Percentiles rank a stretch among this genome's conserved stretches.
Evolutionary conservation across 1,140 invertebrate species (phyloP).

Genomic region (Pseudobourletiella spinata): DNA sequence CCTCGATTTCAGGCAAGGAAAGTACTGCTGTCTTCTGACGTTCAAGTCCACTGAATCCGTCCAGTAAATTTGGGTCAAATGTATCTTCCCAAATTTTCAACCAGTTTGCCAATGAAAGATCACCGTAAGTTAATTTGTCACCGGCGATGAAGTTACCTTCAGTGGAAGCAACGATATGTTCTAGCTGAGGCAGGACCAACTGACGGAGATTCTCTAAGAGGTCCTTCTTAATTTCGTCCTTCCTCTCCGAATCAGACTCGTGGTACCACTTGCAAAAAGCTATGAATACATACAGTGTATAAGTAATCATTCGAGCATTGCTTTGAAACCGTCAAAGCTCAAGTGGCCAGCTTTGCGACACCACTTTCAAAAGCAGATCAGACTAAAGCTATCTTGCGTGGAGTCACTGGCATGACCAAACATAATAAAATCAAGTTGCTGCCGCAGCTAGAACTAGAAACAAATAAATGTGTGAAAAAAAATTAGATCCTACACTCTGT

Average conservation of each 20-base stretch:
- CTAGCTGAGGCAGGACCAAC: slow-evolving; percentile 49
- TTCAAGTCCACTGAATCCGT: not conserved
- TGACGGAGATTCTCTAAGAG: slow-evolving; percentile 2
- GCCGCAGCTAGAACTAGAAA: too few species aligned
- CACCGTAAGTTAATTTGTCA: slow-evolving; percentile 41
- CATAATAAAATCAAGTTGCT: too few species aligned
- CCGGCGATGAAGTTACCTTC: slow-evolving; percentile 48
- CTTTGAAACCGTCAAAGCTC: too few species aligned
- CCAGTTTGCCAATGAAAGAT: slow-evolving; percentile 9
- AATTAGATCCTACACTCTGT: too few species aligned
- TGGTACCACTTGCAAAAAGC: too few species aligned
- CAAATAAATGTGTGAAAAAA: too few species aligned
- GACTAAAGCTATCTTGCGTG: too few species aligned
- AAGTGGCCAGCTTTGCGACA: too few species aligned
- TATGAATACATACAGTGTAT: too few species aligned
- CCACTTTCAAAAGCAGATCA: too few species aligned
- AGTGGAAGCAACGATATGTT: slow-evolving; percentile 48
- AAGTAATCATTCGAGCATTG: too few species aligned
- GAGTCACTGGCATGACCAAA: too few species aligned
- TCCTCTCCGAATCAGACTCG: slow-evolving; percentile 11
- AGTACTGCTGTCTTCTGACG: not conserved
- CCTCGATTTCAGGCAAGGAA: not conserved
- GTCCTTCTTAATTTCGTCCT: slow-evolving; percentile 13
- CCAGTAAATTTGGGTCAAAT: not conserved
- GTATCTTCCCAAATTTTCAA: not conserved